Evolutionary conservation across 2,113 vertebrate species (phyloP).

Genomic region (Atlantisia rogersi): DNA sequence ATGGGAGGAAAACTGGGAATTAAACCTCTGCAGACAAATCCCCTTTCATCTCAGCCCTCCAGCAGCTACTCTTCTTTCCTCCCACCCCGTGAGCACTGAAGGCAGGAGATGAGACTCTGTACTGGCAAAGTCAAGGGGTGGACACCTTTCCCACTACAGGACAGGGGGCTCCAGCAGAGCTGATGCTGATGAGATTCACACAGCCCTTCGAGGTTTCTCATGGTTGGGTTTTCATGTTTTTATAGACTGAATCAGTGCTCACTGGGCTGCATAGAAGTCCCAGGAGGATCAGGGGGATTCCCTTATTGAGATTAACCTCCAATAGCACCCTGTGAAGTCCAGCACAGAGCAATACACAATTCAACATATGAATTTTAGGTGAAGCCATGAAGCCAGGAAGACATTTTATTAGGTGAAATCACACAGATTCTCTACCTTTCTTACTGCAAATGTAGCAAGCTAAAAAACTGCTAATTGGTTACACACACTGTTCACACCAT

Average conservation of each 20-base stretch:
- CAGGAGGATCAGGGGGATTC: neutral
- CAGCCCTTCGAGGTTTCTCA: rapidly evolving
- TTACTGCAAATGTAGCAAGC: no score
- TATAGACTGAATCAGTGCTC: neutral
- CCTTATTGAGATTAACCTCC: neutral
- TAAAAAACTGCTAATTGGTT: no score
- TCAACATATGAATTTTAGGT: no score
- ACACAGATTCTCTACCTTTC: no score
- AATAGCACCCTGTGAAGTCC: neutral
- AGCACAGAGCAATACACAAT: no score
- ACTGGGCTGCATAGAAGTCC: neutral
- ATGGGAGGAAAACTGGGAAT: neutral
- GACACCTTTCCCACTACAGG: neutral
- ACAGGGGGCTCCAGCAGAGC: neutral
- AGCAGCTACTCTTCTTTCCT: neutral
- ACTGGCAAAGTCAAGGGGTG: neutral
- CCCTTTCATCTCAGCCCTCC: neutral
- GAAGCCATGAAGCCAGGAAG: no score
- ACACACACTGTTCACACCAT: no score
- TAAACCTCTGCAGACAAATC: neutral
- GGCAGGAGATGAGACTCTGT: neutral
- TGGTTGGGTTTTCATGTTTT: neutral
- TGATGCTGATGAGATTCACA: neutral
- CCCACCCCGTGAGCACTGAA: neutral
- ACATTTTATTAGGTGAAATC: no score